A percentile compares a stretch with the other conserved stretches of the same genome.
Evolutionary conservation across 2,888 invertebrate genomes (phyloP).

Genomic region (Tromatobia lineatoria): DNA sequence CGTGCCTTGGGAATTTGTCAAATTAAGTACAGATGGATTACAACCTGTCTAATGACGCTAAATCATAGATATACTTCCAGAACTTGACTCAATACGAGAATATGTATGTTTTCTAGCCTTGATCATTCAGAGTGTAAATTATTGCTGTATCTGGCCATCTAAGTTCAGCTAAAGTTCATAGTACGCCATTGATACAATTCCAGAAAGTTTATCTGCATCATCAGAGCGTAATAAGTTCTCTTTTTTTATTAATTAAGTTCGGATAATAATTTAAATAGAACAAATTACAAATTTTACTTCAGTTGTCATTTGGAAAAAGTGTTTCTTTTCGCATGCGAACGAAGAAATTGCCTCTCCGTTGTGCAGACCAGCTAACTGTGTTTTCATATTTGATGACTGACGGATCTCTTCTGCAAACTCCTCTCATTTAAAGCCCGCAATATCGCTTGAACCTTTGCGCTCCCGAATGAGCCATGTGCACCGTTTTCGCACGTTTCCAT

Average conservation of each 20-base stretch:
- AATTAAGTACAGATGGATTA: no score
- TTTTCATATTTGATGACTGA: constrained; percentile 73
- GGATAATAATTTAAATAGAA: neutral
- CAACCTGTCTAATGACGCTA: no score
- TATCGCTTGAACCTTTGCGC: constrained; percentile 12
- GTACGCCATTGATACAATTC: no score
- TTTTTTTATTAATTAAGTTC: neutral
- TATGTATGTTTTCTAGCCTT: no score
- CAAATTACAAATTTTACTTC: neutral
- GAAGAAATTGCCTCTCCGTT: neutral
- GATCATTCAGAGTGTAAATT: no score
- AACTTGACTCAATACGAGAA: no score
- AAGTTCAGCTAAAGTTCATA: no score
- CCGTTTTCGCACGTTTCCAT: constrained; percentile 58
- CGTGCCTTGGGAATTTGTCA: no score
- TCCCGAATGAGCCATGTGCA: constrained; percentile 27
- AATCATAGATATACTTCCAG: no score
- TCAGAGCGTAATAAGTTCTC: no score
- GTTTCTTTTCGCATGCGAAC: neutral
- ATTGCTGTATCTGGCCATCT: no score
- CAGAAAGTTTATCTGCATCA: no score
- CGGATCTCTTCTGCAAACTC: constrained; percentile 55
- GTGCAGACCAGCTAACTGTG: constrained; percentile 56
- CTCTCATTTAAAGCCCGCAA: neutral
- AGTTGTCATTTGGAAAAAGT: neutral